phyloP scores from a whole-genome alignment of 2,113 vertebrate species.

The Uria aalge region DNA sequence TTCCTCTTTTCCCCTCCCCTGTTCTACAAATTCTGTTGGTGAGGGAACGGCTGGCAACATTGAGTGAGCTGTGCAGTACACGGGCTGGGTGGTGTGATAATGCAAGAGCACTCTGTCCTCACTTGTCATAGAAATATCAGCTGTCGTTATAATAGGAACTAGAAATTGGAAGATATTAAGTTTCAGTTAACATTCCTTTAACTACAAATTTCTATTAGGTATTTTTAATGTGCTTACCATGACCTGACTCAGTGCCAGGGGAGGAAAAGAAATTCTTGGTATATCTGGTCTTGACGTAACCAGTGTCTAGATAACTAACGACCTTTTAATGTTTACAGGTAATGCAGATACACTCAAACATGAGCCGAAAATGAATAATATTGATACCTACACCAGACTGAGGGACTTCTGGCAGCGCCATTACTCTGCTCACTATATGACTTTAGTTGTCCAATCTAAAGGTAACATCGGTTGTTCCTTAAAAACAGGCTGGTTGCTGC shows the following conservation, averaged over 20 bases:
- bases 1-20: background rate
- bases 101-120: background rate
- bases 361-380: slow-evolving; percentile 84
- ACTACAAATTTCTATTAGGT: rapidly evolving
- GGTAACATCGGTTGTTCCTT: slow-evolving; percentile 71
- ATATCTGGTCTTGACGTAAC: background rate
- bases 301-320: background rate
- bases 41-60: background rate
- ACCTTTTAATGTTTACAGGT: slow-evolving; percentile 71
- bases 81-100: background rate
- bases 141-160: background rate
- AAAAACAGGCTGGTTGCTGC: background rate
- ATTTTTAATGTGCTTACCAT: background rate
- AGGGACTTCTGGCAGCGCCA: slow-evolving; percentile 89
- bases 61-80: background rate
- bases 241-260: background rate
- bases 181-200: background rate
- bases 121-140: background rate
- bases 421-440: slow-evolving; percentile 97
- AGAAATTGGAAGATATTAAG: background rate
- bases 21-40: background rate
- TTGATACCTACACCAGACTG: slow-evolving; percentile 89
- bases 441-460: slow-evolving; percentile 92
- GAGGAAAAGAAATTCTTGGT: background rate
- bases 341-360: slow-evolving; percentile 94